These are phyloP conservation scores for Pedetes capensis DNA, from an alignment of 2,113 vertebrate genomes.

Conservation along the genomic window DNA sequence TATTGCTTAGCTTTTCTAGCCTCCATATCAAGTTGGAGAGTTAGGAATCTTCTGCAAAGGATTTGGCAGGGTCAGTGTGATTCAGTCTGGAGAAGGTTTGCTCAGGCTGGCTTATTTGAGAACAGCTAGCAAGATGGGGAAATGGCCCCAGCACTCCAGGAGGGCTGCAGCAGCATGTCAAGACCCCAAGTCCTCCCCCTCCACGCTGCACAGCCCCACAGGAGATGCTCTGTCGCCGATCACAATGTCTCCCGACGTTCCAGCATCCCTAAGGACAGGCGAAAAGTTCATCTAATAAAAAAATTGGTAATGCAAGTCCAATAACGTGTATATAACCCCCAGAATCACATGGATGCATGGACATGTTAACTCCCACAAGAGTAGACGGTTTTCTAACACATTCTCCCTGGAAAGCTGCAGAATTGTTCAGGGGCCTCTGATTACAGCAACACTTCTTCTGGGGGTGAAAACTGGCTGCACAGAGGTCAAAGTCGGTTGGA, in stretches of 20 bases:
- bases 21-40: neutral
- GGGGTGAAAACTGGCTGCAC: accelerated
- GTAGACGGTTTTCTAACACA: neutral
- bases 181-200: neutral
- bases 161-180: neutral
- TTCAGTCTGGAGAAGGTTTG: neutral
- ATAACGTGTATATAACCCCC: neutral
- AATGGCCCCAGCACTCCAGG: neutral
- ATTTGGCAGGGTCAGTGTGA: neutral
- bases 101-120: neutral
- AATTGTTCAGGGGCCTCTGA: no score
- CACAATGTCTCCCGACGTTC: neutral
- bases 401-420: neutral
- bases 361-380: neutral
- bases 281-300: neutral
- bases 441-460: neutral
- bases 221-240: neutral
- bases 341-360: neutral
- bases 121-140: neutral
- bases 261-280: neutral
- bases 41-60: neutral
- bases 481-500: no score
- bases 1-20: neutral
- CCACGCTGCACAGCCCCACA: neutral
- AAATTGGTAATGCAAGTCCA: neutral